Base-by-base conservation (phyloP, 2,888 invertebrate species). In the Allolobophora icterica region DNA sequence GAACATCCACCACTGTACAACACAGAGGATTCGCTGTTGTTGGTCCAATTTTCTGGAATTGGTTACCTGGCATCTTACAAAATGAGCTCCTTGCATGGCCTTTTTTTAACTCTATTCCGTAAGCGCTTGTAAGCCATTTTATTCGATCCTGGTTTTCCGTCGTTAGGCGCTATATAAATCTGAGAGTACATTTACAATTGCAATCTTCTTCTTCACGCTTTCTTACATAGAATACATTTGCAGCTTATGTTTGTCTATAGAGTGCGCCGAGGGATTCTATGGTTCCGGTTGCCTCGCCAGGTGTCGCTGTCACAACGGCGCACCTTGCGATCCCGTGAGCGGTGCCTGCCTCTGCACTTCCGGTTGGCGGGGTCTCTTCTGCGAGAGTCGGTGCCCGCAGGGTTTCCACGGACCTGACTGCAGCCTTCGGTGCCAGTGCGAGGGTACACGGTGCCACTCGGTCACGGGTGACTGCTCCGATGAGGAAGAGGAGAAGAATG, bases 361-460 rank as follows among this genome's bases (percentile, higher is more conserved):
- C 17, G 94, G 94, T 30, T 94, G 93, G 90, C 91, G 3, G 92
- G 92, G 40, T 95, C 95, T 92, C 17, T 58, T 90, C 58, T 90
- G 52, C 45, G n/a, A 45, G 45, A 89, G 34, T 21, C 40, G 24
- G 40, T 96, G 96, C 92, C 94, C 99, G 97, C 95, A 95, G 95
- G 95, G 95, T 40, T 94, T 93, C 33, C 95, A 93, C 93, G 96
- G 95, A 1, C 92, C 93, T 17, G 94, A 94, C 34, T 95, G 95
- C 92, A 95, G 94, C 92, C 92, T 93, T 33, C 92, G 94, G 33
- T 95, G 95, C 92, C 92, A 92, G 5, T 95, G 95, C 92, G 93
- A 94, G 91, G 95, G 95, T 92, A 95, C 94, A 0, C 93, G 93
- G 15, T 95, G 95, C 93, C 93, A 95, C 91, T 94, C 94, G 87